phyloP scores from a whole-genome alignment of 2,113 vertebrate genomes.

The Pyxicephalus adspersus region DNA sequence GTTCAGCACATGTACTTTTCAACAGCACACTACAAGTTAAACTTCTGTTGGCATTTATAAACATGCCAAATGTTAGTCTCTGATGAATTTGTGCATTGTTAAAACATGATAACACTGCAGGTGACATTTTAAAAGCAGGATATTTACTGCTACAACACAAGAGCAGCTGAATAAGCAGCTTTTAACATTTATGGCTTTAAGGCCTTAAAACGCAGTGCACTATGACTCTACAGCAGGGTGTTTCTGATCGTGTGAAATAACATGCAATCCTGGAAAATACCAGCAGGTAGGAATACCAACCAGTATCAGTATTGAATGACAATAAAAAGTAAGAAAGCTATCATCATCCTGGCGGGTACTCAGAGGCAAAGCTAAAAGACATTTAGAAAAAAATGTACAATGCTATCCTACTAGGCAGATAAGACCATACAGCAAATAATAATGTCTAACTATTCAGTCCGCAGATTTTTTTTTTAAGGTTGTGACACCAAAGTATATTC shows the following conservation, averaged over 20 bases:
- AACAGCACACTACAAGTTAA: no score
- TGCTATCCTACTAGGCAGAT: no score
- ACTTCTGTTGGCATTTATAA: no score
- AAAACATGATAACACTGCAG: not conserved
- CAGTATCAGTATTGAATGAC: not conserved
- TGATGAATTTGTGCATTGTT: not conserved
- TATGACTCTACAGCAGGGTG: not conserved
- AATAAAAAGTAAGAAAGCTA: constrained; percentile 31
- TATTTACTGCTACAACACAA: not conserved
- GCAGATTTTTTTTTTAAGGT: not conserved
- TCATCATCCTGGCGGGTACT: constrained; percentile 1
- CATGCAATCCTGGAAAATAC: constrained; percentile 6
- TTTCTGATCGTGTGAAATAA: not conserved
- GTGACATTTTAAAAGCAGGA: not conserved
- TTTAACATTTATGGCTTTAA: not conserved
- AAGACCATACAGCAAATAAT: not conserved
- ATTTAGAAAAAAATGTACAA: constrained; percentile 1
- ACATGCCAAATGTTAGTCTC: not conserved
- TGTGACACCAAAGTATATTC: not conserved
- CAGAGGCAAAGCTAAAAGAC: not conserved
- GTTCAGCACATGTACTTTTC: no score
- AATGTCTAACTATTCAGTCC: not conserved
- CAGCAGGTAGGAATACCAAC: constrained; percentile 17
- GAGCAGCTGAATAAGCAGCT: not conserved
- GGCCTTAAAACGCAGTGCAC: not conserved